Evolutionary conservation across 2,888 invertebrate species (phyloP).

Genomic region (Himalopsyche japonica): DNA sequence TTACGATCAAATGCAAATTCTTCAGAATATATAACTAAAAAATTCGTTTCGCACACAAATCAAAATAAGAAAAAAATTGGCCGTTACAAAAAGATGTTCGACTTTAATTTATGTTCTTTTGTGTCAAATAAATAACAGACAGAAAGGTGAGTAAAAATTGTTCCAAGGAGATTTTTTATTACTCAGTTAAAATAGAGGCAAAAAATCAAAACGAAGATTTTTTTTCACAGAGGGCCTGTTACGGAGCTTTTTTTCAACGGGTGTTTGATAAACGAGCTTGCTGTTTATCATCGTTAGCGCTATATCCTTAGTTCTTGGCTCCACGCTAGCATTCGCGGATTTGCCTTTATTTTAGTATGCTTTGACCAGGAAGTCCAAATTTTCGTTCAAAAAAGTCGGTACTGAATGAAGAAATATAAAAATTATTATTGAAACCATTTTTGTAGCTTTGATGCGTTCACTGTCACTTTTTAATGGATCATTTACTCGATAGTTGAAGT

Average conservation of each 20-base stretch:
- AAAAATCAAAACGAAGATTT: neutral
- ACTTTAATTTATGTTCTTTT: neutral
- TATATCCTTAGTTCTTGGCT: conserved; percentile 10
- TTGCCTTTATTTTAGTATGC: neutral
- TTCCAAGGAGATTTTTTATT: neutral
- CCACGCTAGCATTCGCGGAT: conserved; percentile 3
- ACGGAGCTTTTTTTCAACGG: neutral
- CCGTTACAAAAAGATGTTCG: neutral
- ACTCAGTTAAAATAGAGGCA: neutral
- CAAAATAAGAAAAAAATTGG: neutral
- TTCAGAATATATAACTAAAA: neutral
- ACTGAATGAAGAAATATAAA: no score
- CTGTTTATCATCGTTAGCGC: conserved; percentile 36
- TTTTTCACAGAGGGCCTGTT: conserved; percentile 5
- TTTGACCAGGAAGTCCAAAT: neutral
- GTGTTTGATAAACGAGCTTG: conserved; percentile 27
- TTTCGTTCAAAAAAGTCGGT: no score
- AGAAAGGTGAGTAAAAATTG: neutral
- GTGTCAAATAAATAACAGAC: neutral
- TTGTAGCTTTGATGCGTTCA: no score
- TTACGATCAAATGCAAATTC: neutral
- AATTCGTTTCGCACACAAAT: neutral
- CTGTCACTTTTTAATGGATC: no score
- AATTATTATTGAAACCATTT: no score
- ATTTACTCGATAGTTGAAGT: no score